Base-by-base conservation (phyloP, 2,888 invertebrate species). In the Platycheirus rosarum region DNA sequence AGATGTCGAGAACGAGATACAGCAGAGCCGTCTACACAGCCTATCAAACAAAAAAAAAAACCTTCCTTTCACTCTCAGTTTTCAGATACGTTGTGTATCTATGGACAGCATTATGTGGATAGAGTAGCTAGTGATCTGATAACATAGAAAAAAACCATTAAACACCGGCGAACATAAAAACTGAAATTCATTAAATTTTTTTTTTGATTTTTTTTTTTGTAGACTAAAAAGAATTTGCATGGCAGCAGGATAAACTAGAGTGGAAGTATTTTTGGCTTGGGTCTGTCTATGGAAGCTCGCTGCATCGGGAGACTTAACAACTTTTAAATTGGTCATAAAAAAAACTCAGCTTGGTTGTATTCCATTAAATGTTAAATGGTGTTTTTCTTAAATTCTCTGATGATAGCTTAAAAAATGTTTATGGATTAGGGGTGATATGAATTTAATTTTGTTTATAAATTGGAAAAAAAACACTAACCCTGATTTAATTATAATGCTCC, bases 251-350 rank as follows among this genome's bases (percentile, higher is more conserved):
- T 46, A 13, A 32, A 32, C 18, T 23, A 48, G 16, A n/a, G 48
- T 46, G 18, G 11, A 11, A 20, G 40, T n/a, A 57, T 44, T 49
- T 70, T 51, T 53, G 44, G 7, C 18, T 13, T 20, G 37, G 13
- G 5, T 29, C 16, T 2, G 26, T 66, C 40, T 66, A 37, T 37
- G 29, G 37, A 26, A 32, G 63, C 46, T 57, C n/a, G 65, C 42
- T 65, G 4, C 26, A 65, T 37, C 57, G 57, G 57, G 53, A 42
- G 23, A 51, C 51, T 70, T 75, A 75, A 75, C 57, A 80, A 80
- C 80, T 75, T 80, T 70, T 70, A 65, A 80, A 75, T 75, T 66
- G 65, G 63, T 42, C 57, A 42, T 60, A 60, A 60, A 60, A 60
- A 57, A 42, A 55, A 57, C 14, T n/a, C 20, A 32, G 11, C 57